Base-by-base conservation (phyloP, 53 echinoderm and acorn worm genomes). In the Arbacia lixula region DNA sequence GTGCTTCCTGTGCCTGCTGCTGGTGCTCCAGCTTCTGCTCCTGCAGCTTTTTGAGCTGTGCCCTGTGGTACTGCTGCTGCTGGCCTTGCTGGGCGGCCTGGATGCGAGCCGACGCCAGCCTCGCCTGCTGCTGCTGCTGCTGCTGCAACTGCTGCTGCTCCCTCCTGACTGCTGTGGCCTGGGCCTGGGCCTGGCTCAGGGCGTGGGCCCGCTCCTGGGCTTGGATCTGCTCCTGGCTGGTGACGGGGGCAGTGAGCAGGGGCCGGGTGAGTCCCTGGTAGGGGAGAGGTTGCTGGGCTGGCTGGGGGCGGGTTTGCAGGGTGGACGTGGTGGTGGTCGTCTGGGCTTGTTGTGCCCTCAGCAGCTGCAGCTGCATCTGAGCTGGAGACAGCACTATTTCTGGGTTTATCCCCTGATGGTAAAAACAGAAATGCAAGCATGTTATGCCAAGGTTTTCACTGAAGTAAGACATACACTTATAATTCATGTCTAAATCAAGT, bases 91-190 rank as follows among this genome's bases (percentile, higher is more conserved):
- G 62, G 30, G 12, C 64, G 33, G 82, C 62, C 82, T 81, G 82
- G 16, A 63, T 36, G 28, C 52, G 39, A 10, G 62, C 42, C 9
- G 82, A 62, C 0, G 82, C 50, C 5, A 43, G 43, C 32, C 82
- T 81, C 19, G 82, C 82, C 35, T 77, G 78, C 78, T 76, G 78
- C 21, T 77, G 78, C 39, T 77, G 78, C 41, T 77, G 37, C 50
- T 81, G 82, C 50, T 81, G 62, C 46, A 40, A 64, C 32, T 81
- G 63, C 64, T 81, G 38, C 51, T 62, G 65, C 64, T 64, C 30
- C 33, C 31, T 4, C 9, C 9, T 6, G 14, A 27, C 32, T 3
- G 62, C 82, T 29, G 40, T 81, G 20, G 62, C 43, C 41, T 27
- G 6, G 33, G 82, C 82, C 26, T 81, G 62, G 43, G 82, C 82